Base-by-base conservation (phyloP, 1,140 invertebrate species). In the Lerema accius region DNA sequence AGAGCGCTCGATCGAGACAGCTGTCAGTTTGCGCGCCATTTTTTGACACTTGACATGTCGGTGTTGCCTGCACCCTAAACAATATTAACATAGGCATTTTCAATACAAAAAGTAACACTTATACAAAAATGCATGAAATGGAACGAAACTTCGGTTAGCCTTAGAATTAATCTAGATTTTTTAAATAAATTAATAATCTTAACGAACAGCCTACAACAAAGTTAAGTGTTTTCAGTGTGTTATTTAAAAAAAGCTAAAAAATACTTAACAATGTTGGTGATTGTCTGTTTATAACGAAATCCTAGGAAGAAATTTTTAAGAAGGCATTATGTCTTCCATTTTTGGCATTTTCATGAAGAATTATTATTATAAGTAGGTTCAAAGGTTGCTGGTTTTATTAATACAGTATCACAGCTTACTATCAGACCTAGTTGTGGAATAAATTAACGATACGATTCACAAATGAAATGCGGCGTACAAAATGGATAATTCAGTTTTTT, bases 111-210 rank as follows among this genome's bases (percentile, higher is more conserved):
- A 70, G 28, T 82, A 89, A 88, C 85, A 89, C 81, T 86, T 86
- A 82, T 80, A 87, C 83, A 88, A 89, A 84, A 89, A 90, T 89
- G 84, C 84, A 81, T 77, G 69, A 77, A 88, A 84, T 89, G 86
- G 86, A 90, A 88, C 84, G 80, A 87, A 85, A 84, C 68, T 74
- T 74, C 73, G 62, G 58, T 72, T 78, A 69, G 63, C 62, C 68
- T 76, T 82, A 84, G 51, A 68, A 66, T 56, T 35, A 50, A 37
- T 81, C 78, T 80, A 82, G 73, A 67, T 70, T 63, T 80, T 76
- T 77, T 79, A 73, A 71, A 67, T 70, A 80, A 85, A 87, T 89
- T 87, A 89, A 89, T 89, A 87, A 83, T 77, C 65, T 59, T 72
- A 71, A 58, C 39, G 39, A 50, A 69, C 62, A 23, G 48, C n/a